phyloP scores from a whole-genome alignment of 2,113 vertebrate genomes.

The Labrus mixtus region DNA sequence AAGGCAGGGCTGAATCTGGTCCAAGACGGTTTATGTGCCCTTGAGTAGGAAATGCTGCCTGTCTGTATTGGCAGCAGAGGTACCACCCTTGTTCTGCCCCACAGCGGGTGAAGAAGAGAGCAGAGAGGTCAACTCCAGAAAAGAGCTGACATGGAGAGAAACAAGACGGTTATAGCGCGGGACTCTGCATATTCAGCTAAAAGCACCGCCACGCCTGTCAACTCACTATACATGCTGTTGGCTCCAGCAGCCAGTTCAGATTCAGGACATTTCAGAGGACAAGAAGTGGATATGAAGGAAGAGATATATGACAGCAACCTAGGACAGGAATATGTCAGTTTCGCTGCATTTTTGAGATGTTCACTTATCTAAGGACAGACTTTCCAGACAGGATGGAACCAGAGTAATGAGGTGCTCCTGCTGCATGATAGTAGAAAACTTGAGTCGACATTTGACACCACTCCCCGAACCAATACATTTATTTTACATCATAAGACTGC shows the following conservation, averaged over 20 bases:
- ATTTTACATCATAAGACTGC: background rate
- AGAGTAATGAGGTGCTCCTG: slow-evolving; percentile 9
- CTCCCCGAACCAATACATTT: background rate
- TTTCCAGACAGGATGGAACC: background rate
- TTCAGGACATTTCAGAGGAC: slow-evolving; percentile 46
- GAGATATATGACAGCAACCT: slow-evolving; percentile 24
- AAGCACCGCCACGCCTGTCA: slow-evolving; percentile 61
- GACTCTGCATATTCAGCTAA: slow-evolving; percentile 67
- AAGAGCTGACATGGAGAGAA: slow-evolving; percentile 72
- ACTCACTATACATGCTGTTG: slow-evolving; percentile 26
- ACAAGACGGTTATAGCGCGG: slow-evolving; percentile 48
- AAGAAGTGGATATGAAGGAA: slow-evolving; percentile 23
- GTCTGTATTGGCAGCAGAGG: slow-evolving; percentile 56
- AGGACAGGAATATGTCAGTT: slow-evolving; percentile 30
- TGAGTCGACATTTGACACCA: background rate
- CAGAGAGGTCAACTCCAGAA: slow-evolving; percentile 66
- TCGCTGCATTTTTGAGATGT: slow-evolving; percentile 1
- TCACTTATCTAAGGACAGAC: background rate
- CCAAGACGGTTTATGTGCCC: slow-evolving; percentile 48
- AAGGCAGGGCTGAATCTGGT: slow-evolving; percentile 35
- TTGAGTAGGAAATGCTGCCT: slow-evolving; percentile 57
- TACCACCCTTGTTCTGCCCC: slow-evolving; percentile 61
- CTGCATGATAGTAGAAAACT: slow-evolving; percentile 4
- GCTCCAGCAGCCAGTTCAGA: slow-evolving; percentile 53
- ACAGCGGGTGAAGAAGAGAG: slow-evolving; percentile 51